Percentiles rank a stretch among this genome's conserved stretches.
Evolutionary conservation across 2,888 invertebrate species (phyloP).

Genomic region (Patella ulyssiponensis): DNA sequence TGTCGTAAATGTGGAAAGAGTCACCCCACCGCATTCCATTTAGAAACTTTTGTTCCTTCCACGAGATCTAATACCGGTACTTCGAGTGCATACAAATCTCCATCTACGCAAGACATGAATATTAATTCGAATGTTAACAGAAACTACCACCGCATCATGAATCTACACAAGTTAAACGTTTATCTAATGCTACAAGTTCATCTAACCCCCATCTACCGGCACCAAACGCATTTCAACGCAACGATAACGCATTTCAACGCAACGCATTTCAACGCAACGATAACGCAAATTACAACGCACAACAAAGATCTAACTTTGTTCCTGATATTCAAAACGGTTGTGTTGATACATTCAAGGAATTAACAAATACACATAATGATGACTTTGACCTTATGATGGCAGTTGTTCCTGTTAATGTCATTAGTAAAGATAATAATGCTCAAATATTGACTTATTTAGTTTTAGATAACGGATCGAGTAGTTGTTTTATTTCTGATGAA

Average conservation of each 20-base stretch:
- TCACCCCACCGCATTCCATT: conserved; percentile 4
- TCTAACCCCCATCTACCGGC: too few relatives aligned
- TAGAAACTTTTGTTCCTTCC: background rate
- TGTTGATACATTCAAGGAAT: too few relatives aligned
- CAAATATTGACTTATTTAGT: conserved; percentile 19
- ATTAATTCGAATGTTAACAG: background rate
- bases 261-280: too few relatives aligned
- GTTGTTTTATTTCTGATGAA: conserved; percentile 13
- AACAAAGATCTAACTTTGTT: too few relatives aligned
- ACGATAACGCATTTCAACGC: too few relatives aligned
- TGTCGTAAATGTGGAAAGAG: too few relatives aligned
- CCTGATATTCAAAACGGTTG: too few relatives aligned
- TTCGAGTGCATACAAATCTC: background rate
- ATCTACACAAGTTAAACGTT: too few relatives aligned
- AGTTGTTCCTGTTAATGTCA: conserved; percentile 23
- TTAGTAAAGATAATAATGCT: background rate
- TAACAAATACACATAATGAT: background rate
- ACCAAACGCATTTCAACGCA: too few relatives aligned
- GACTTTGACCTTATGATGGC: conserved; percentile 20
- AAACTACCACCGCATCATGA: background rate
- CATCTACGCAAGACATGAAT: background rate
- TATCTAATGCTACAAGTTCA: too few relatives aligned
- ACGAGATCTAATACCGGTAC: background rate
- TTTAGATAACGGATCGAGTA: conserved; percentile 23
- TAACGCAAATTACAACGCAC: too few relatives aligned